Percentiles rank a stretch among this genome's conserved stretches.
Evolutionary conservation across 92 coral and sea anemone genomes (phyloP).

Genomic region (Metridium senile): DNA sequence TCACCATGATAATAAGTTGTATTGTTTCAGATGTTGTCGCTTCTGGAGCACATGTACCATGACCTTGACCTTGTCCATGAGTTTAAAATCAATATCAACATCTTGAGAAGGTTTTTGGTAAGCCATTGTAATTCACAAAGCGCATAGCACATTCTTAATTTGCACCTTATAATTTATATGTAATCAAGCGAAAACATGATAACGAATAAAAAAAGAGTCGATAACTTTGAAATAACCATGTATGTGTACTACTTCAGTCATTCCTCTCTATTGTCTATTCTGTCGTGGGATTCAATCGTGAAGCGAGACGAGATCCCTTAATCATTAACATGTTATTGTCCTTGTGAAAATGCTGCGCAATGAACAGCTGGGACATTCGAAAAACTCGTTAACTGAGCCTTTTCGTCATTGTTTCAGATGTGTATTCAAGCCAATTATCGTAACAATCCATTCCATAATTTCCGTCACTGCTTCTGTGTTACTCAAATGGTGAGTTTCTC

Average conservation of each 20-base stretch:
- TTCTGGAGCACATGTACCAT: slow-evolving; percentile 74
- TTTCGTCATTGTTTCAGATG: slow-evolving; percentile 48
- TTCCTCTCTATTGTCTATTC: too few species aligned
- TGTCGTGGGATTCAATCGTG: too few species aligned
- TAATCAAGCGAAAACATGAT: too few species aligned
- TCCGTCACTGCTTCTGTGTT: slow-evolving; percentile 84
- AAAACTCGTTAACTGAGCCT: too few species aligned
- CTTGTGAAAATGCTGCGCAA: too few species aligned
- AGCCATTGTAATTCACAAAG: background rate
- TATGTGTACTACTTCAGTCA: too few species aligned
- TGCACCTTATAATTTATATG: too few species aligned
- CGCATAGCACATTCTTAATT: background rate
- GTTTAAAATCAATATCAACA: slow-evolving; percentile 61
- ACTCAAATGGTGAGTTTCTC: slow-evolving; percentile 73
- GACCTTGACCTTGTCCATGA: slow-evolving; percentile 72
- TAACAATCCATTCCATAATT: slow-evolving; percentile 81
- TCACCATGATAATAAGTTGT: background rate
- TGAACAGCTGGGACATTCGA: too few species aligned
- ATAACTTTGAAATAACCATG: too few species aligned
- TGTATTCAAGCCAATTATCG: slow-evolving; percentile 76
- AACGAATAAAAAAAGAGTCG: too few species aligned
- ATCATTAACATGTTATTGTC: too few species aligned
- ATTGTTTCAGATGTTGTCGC: slow-evolving; percentile 60
- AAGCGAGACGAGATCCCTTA: too few species aligned
- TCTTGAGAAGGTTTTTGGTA: slow-evolving; percentile 70